phyloP scores from a whole-genome alignment of 2,888 invertebrate species.

The Amorpha juglandis region DNA sequence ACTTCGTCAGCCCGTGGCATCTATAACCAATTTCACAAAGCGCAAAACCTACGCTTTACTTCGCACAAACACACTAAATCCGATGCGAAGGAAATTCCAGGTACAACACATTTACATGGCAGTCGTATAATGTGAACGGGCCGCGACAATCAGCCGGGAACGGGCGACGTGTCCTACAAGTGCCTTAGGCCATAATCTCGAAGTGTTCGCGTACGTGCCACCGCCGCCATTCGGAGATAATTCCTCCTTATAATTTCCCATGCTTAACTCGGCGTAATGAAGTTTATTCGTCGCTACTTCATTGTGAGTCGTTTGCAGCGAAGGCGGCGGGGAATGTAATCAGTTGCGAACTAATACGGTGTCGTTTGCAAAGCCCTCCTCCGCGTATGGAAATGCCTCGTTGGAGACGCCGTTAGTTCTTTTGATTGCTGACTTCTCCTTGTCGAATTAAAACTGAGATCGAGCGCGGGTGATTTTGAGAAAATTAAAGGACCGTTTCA shows the following conservation, averaged over 20 bases:
- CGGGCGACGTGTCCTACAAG: conserved; percentile 59
- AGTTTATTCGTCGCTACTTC: conserved; percentile 83
- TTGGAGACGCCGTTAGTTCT: conserved; percentile 79
- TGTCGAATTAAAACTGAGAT: conserved; percentile 80
- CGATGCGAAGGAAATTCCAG: conserved; percentile 55
- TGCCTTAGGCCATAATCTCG: conserved; percentile 69
- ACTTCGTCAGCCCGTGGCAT: conserved; percentile 62
- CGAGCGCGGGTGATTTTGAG: conserved; percentile 72
- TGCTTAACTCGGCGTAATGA: conserved; percentile 81
- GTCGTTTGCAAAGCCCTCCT: conserved; percentile 73
- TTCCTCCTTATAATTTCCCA: conserved; percentile 82
- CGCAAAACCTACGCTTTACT: conserved; percentile 55
- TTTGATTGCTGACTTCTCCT: conserved; percentile 79
- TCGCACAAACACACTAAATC: conserved; percentile 42
- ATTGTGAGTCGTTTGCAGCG: conserved; percentile 77
- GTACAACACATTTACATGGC: conserved; percentile 52
- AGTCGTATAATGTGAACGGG: conserved; percentile 54
- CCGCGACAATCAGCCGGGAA: conserved; percentile 53
- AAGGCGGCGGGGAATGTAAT: conserved; percentile 79
- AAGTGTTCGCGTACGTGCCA: conserved; percentile 71
- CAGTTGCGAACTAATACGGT: conserved; percentile 82
- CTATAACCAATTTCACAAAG: conserved; percentile 64
- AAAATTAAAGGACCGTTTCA: conserved; percentile 79
- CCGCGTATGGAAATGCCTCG: conserved; percentile 82
- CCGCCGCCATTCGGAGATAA: conserved; percentile 76